Conservation (phyloP, 2,113 vertebrate species). For the Chiloscyllium plagiosum region DNA sequence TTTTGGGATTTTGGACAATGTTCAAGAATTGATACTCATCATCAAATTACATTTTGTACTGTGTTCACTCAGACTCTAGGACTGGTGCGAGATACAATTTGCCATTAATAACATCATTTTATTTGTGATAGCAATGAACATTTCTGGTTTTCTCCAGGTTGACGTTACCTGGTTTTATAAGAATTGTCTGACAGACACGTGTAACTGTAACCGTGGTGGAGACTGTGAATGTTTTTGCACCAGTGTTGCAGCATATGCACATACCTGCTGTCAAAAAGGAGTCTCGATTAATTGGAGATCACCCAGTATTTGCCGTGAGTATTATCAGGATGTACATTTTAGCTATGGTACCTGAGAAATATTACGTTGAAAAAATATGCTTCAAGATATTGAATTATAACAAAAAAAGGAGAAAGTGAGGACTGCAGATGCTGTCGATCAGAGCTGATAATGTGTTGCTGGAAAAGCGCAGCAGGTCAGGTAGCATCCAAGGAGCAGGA, state of each 20-base stretch:
- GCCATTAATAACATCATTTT: background rate
- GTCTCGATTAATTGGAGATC: conserved; percentile 79
- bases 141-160: conserved; percentile 60
- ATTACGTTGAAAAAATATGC: background rate
- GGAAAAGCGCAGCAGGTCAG: too few relatives aligned
- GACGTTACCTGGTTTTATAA: conserved; percentile 96
- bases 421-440: too few relatives aligned
- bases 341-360: background rate
- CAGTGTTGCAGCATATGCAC: conserved; percentile 85
- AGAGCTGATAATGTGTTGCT: too few relatives aligned
- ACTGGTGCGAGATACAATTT: background rate
- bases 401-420: too few relatives aligned
- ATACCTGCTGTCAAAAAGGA: conserved; percentile 93
- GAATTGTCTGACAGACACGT: conserved; percentile 93
- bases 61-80: background rate
- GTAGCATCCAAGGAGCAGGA: too few relatives aligned
- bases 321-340: background rate
- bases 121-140: background rate
- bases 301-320: conserved; percentile 81
- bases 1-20: background rate
- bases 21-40: background rate
- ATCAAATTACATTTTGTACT: background rate
- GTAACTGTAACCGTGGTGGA: conserved; percentile 92
- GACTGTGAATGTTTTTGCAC: conserved; percentile 97
- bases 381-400: background rate